phyloP scores from a whole-genome alignment of 2,888 invertebrate genomes.

The Furcula furcula region DNA sequence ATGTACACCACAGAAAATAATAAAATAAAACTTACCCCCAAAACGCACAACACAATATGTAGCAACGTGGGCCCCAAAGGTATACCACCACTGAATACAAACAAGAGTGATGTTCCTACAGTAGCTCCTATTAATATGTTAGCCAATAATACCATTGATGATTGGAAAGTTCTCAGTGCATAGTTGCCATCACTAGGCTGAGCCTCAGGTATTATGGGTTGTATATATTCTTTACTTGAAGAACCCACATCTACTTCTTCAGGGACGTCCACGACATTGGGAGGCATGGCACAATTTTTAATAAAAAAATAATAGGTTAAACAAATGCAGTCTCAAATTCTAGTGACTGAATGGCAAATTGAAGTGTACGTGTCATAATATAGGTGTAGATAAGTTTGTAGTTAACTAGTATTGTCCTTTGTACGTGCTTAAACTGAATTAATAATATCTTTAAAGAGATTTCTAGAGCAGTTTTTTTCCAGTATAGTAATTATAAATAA shows the following conservation, averaged over 20 bases:
- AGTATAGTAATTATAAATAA: no score
- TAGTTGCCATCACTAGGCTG: slow-evolving; percentile 22
- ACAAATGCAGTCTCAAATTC: background rate
- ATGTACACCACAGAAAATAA: no score
- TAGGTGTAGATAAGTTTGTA: slow-evolving; percentile 20
- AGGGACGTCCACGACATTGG: slow-evolving; percentile 29
- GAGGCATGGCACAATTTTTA: slow-evolving; percentile 31
- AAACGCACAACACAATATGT: slow-evolving; percentile 59
- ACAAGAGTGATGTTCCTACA: slow-evolving; percentile 44
- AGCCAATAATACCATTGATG: slow-evolving; percentile 46
- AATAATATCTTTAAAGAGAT: no score
- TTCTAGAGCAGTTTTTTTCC: no score
- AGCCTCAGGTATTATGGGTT: slow-evolving; percentile 1
- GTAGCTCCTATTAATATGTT: slow-evolving; percentile 57
- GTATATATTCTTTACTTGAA: background rate
- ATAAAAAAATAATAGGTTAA: background rate
- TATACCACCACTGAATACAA: slow-evolving; percentile 41
- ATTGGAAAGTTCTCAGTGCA: slow-evolving; percentile 44
- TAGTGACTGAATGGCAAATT: background rate
- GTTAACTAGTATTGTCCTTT: slow-evolving; percentile 5
- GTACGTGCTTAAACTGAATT: background rate
- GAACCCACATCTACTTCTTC: background rate
- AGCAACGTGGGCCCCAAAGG: slow-evolving; percentile 42
- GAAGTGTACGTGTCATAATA: background rate
- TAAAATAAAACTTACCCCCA: slow-evolving; percentile 55